Evolutionary conservation across 2,888 invertebrate species (phyloP).

Genomic region (Eupithecia dodoneata): DNA sequence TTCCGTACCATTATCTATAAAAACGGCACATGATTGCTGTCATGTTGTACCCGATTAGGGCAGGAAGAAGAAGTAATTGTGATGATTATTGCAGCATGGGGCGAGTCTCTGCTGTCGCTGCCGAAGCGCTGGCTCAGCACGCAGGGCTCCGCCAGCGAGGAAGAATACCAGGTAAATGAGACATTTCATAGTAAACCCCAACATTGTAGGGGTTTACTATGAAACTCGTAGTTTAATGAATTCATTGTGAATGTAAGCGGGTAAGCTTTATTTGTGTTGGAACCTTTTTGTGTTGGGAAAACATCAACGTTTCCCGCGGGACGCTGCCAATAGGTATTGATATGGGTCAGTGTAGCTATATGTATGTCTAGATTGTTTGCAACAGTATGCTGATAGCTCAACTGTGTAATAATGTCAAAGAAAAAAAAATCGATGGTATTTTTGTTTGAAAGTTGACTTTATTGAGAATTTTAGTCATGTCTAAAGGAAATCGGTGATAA

Average conservation of each 20-base stretch:
- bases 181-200: too few species aligned
- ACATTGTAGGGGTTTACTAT: background rate
- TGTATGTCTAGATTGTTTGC: background rate
- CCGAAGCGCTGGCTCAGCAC: slow-evolving; percentile 88
- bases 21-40: too few species aligned
- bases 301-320: too few species aligned
- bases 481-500: background rate
- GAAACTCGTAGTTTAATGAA: background rate
- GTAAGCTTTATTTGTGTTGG: too few species aligned
- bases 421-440: too few species aligned
- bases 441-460: too few species aligned
- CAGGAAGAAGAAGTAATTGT: background rate
- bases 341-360: background rate
- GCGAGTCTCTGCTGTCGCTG: slow-evolving; percentile 87
- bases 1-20: too few species aligned
- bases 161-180: slow-evolving; percentile 66
- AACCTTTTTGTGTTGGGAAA: too few species aligned
- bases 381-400: background rate
- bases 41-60: background rate
- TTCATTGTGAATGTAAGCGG: background rate
- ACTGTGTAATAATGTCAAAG: background rate
- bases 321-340: background rate
- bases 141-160: slow-evolving; percentile 72
- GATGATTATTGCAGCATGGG: slow-evolving; percentile 86
- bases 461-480: background rate